These are phyloP conservation scores for Mellilla xanthometata DNA, from an alignment of 2,888 invertebrate genomes.

Conservation along the genomic window DNA sequence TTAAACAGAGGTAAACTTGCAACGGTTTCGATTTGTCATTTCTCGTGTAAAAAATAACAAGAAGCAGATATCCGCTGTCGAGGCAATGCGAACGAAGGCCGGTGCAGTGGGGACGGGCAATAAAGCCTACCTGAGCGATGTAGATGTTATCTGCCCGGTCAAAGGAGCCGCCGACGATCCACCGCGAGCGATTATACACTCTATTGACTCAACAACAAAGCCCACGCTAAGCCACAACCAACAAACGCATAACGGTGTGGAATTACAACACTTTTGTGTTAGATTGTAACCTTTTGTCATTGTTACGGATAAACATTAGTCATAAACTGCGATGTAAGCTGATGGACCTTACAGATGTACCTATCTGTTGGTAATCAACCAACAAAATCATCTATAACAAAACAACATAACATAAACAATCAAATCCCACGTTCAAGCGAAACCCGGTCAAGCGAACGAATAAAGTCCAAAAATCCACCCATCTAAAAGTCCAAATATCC, in stretches of 20 bases:
- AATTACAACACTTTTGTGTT: conserved; percentile 74
- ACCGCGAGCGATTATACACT: conserved; percentile 32
- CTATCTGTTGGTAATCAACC: conserved; percentile 1
- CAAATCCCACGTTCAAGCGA: conserved; percentile 8
- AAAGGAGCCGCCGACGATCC: conserved; percentile 69
- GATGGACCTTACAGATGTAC: conserved; percentile 5
- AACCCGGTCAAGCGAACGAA: conserved; percentile 4
- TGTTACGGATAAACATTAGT: conserved; percentile 66
- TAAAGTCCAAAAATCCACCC: conserved; percentile 9
- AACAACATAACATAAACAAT: not conserved
- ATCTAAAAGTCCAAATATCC: conserved; percentile 25
- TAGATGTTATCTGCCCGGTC: conserved; percentile 77
- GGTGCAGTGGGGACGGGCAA: conserved; percentile 47
- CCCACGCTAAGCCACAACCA: conserved; percentile 29
- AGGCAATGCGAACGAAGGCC: conserved; percentile 38
- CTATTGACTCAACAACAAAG: conserved; percentile 32
- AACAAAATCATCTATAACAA: too few relatives aligned
- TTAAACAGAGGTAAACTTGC: too few relatives aligned
- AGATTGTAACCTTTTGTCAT: conserved; percentile 75
- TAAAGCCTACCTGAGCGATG: conserved; percentile 77
- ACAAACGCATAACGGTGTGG: conserved; percentile 74
- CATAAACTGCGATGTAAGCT: conserved; percentile 51
- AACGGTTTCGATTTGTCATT: conserved; percentile 21
- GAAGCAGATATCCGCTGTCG: conserved; percentile 41
- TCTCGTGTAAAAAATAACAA: conserved; percentile 65